phyloP scores from a whole-genome alignment of 2,797 vertebrate genomes.

The Labeo calbasu region DNA sequence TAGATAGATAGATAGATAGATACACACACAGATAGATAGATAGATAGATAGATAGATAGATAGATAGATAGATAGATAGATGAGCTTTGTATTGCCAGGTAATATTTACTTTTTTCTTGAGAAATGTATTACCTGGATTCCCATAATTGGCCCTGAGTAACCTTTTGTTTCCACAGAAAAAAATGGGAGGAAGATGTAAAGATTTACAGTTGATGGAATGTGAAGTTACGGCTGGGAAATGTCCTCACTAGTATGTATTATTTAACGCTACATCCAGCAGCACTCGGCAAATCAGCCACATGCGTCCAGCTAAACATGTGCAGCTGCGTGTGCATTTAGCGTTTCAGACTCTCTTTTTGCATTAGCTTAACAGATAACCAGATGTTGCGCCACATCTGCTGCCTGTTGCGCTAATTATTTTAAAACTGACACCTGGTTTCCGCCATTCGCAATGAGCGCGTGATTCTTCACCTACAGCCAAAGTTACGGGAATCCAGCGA shows the following conservation, averaged over 20 bases:
- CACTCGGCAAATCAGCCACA: background rate
- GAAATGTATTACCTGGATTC: background rate
- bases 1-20: too few species aligned
- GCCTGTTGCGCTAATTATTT: conserved; percentile 41
- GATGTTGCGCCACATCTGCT: conserved; percentile 25
- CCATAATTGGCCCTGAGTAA: background rate
- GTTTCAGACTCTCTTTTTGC: background rate
- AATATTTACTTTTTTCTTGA: too few species aligned
- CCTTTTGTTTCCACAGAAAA: background rate
- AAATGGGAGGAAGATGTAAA: background rate
- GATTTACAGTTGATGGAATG: background rate
- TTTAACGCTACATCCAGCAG: conserved; percentile 8
- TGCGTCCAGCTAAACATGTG: background rate
- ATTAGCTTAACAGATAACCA: conserved; percentile 18
- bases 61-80: too few species aligned
- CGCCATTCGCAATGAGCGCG: background rate
- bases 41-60: too few species aligned
- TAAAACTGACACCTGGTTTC: conserved; percentile 14
- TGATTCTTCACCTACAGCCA: conserved; percentile 5
- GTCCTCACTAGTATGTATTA: background rate
- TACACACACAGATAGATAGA: too few species aligned
- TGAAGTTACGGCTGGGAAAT: background rate
- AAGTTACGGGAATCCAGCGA: conserved; percentile 58
- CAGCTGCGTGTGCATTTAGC: background rate
- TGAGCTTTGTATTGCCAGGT: too few species aligned